phyloP scores from a whole-genome alignment of 2,888 invertebrate species.

The Stictocephala bisonia region DNA sequence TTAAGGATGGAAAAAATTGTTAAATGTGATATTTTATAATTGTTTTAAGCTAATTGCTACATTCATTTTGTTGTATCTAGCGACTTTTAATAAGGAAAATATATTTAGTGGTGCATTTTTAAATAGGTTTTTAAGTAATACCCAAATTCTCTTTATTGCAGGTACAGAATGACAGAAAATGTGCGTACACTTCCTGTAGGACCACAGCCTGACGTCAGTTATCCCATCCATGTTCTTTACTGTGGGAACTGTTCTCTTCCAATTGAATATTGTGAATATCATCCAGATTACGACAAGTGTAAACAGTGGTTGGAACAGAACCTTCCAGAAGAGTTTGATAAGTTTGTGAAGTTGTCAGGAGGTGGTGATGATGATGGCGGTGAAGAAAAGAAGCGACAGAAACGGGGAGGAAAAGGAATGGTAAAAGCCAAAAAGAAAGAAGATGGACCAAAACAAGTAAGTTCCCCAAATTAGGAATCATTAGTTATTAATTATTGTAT shows the following conservation, averaged over 20 bases:
- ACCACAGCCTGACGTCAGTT: constrained; percentile 78
- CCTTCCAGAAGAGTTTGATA: constrained; percentile 93
- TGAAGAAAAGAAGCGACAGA: constrained; percentile 96
- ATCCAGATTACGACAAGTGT: constrained; percentile 97
- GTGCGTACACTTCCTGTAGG: constrained; percentile 70
- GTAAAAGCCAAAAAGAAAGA: constrained; percentile 96
- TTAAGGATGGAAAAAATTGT: no score
- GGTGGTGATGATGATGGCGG: constrained; percentile 75
- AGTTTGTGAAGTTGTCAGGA: constrained; percentile 75
- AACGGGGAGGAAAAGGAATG: constrained; percentile 96
- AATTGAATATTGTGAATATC: constrained; percentile 99
- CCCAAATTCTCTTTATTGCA: neutral
- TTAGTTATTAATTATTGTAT: no score
- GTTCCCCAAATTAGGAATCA: no score
- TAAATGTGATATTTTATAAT: no score
- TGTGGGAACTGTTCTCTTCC: constrained; percentile 96
- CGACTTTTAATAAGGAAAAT: no score
- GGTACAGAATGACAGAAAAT: constrained; percentile 51
- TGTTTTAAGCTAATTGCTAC: no score
- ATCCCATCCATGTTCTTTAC: constrained; percentile 87
- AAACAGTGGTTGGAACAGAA: constrained; percentile 96
- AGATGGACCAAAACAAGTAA: constrained; percentile 86
- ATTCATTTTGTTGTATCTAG: no score
- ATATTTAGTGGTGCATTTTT: no score
- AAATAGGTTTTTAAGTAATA: neutral